These are phyloP conservation scores for Bos indicus DNA, from an alignment of 2,113 vertebrate species.

Conservation along the genomic window DNA sequence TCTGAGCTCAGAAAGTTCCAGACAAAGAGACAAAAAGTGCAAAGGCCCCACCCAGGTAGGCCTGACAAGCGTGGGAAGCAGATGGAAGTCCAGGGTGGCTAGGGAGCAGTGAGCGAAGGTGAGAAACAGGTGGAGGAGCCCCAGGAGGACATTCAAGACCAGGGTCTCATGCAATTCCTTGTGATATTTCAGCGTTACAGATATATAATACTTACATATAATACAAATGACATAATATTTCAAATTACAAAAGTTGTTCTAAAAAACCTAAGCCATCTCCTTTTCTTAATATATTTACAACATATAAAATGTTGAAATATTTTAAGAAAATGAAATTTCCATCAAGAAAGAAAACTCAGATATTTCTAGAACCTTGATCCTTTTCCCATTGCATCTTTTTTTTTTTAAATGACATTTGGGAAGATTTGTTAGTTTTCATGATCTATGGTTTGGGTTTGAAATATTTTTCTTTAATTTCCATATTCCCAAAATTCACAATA, in stretches of 20 bases:
- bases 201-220: not conserved
- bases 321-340: conserved; percentile 54
- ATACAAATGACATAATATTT: not conserved
- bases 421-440: conserved; percentile 76
- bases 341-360: not conserved
- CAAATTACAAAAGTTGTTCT: not conserved
- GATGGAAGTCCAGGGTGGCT: not conserved
- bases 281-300: not conserved
- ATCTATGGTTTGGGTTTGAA: conserved; percentile 74
- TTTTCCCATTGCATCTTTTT: conserved; percentile 29
- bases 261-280: not conserved
- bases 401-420: not conserved
- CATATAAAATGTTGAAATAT: not conserved
- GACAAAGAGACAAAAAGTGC: not conserved
- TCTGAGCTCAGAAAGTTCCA: not conserved
- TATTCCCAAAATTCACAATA: conserved; percentile 76
- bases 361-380: conserved; percentile 43
- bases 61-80: not conserved
- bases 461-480: conserved; percentile 80
- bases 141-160: rapidly evolving
- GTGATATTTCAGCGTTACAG: not conserved
- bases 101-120: rapidly evolving
- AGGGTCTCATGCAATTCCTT: not conserved
- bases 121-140: rapidly evolving
- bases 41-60: rapidly evolving